These are phyloP conservation scores for Mustelus asterias DNA, from an alignment of 2,113 vertebrate species.

Conservation along the genomic window DNA sequence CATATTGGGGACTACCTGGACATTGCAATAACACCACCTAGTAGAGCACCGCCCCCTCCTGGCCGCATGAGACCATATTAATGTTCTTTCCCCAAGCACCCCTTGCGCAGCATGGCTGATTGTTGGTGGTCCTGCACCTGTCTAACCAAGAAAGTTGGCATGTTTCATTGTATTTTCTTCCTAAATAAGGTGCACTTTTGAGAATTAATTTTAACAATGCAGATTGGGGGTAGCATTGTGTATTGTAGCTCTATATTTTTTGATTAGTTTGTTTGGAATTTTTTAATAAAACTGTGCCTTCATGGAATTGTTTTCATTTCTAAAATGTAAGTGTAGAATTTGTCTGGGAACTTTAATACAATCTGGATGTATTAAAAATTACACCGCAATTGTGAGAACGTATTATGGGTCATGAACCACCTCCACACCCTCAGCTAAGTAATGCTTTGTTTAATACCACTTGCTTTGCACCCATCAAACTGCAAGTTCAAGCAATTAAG, in stretches of 20 bases:
- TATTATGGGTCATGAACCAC: neutral
- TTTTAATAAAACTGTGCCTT: slow-evolving; percentile 23
- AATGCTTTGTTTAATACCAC: neutral
- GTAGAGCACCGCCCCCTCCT: slow-evolving; percentile 76
- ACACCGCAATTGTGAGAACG: neutral
- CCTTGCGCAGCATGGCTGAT: neutral
- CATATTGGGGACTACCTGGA: slow-evolving; percentile 97
- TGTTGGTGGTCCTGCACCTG: neutral
- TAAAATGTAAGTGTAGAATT: neutral
- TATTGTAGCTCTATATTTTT: neutral
- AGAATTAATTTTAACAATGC: neutral
- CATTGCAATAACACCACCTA: slow-evolving; percentile 91
- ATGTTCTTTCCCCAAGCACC: slow-evolving; percentile 40
- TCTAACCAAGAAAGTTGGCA: neutral
- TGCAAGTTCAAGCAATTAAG: neutral
- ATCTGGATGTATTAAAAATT: neutral
- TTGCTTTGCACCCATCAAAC: too few species aligned
- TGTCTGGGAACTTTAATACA: neutral
- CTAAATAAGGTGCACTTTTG: slow-evolving; percentile 22
- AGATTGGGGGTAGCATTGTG: slow-evolving; percentile 2
- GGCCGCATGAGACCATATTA: slow-evolving; percentile 89
- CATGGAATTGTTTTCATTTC: neutral
- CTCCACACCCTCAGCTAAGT: neutral
- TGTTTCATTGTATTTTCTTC: slow-evolving; percentile 11
- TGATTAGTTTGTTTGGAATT: slow-evolving; percentile 17